A percentile compares a stretch with the other conserved stretches of the same genome.
These are phyloP conservation scores for Chloropsis cyanopogon DNA, from an alignment of 2,113 vertebrate species.

Conservation along the genomic window DNA sequence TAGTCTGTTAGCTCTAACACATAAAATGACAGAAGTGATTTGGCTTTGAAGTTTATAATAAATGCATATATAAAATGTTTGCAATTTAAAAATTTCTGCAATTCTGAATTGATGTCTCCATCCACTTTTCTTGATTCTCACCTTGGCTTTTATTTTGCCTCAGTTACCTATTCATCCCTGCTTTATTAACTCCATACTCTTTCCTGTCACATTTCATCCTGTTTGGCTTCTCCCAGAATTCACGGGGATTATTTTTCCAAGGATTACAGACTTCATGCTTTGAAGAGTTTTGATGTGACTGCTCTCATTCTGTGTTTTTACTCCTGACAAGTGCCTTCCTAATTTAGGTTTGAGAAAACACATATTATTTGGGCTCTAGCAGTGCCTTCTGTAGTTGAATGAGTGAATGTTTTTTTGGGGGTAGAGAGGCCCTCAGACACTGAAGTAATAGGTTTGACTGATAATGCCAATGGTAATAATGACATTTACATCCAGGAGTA, in stretches of 20 bases:
- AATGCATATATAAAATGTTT: background rate
- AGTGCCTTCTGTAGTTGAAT: background rate
- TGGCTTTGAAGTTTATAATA: background rate
- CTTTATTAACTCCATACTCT: background rate
- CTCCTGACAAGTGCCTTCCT: background rate
- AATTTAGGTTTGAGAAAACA: background rate
- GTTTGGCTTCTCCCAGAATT: background rate
- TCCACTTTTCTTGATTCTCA: background rate
- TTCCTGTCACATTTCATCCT: background rate
- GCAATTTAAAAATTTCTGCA: background rate
- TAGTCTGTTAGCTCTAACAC: background rate
- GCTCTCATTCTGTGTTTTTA: background rate
- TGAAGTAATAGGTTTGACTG: background rate
- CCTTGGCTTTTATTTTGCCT: background rate
- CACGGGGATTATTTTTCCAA: background rate
- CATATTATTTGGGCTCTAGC: background rate
- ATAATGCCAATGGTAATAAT: background rate
- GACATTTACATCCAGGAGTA: background rate
- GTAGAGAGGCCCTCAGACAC: background rate
- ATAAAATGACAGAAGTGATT: background rate
- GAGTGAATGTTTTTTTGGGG: fast-evolving
- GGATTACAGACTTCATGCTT: background rate
- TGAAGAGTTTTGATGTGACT: background rate
- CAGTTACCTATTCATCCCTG: background rate
- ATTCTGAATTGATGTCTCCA: background rate